These are phyloP conservation scores for Amiota mariae DNA, from an alignment of 2,888 invertebrate genomes.

Conservation along the genomic window DNA sequence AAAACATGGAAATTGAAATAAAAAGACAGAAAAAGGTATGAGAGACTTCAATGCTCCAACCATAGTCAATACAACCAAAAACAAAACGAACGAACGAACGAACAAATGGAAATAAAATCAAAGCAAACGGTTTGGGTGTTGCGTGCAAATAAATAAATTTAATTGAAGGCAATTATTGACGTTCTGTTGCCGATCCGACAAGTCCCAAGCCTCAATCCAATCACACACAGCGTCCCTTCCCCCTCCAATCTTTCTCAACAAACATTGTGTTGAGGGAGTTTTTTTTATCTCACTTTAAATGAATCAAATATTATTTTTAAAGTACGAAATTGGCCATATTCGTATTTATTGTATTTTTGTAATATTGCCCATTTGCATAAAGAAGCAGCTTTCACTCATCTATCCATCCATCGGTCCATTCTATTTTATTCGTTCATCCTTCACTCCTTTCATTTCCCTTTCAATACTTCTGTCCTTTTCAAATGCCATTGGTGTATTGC, in stretches of 20 bases:
- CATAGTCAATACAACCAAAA: slow-evolving; percentile 32
- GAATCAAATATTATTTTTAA: slow-evolving; percentile 24
- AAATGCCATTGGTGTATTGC: slow-evolving; percentile 38
- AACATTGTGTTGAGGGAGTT: background rate
- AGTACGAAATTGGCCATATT: slow-evolving; percentile 27
- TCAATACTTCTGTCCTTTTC: slow-evolving; percentile 3
- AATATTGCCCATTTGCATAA: slow-evolving; percentile 10
- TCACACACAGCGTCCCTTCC: background rate
- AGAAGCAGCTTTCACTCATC: slow-evolving; percentile 7
- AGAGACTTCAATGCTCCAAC: too few species aligned
- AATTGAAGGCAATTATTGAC: slow-evolving; percentile 66
- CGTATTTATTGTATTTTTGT: slow-evolving; percentile 14
- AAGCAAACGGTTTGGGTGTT: slow-evolving; percentile 5
- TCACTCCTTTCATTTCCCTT: too few species aligned
- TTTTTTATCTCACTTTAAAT: background rate
- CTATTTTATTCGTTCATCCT: background rate
- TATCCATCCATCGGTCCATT: background rate
- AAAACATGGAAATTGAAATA: slow-evolving; percentile 61
- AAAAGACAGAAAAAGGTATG: too few species aligned
- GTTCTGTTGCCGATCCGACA: slow-evolving; percentile 39
- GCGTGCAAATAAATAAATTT: slow-evolving; percentile 65
- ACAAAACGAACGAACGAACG: slow-evolving; percentile 56
- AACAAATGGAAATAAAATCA: background rate
- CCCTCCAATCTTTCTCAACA: background rate
- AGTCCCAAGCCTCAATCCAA: background rate